Percentiles rank a stretch among this genome's conserved stretches.
phyloP scores from a whole-genome alignment of 1,140 invertebrate genomes.

The Drosophila arawakana region DNA sequence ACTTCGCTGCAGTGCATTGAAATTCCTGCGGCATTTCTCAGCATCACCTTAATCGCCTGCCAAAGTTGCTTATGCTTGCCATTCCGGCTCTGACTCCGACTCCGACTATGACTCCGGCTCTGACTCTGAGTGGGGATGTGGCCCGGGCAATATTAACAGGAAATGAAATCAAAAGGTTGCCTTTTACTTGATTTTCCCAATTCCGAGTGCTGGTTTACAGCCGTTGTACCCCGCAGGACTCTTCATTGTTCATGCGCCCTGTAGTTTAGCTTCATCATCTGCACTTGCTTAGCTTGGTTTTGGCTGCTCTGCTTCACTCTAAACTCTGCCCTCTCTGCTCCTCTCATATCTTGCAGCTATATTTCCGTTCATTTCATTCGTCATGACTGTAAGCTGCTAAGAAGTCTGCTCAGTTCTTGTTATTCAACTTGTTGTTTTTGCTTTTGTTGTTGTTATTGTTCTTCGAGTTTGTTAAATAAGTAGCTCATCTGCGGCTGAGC shows the following conservation, averaged over 20 bases:
- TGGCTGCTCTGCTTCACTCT: slow-evolving; percentile 8
- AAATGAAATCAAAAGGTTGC: slow-evolving; percentile 82
- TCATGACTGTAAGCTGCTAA: slow-evolving; percentile 47
- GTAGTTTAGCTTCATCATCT: slow-evolving; percentile 80
- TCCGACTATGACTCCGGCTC: not conserved
- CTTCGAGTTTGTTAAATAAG: slow-evolving; percentile 62
- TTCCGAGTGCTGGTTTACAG: slow-evolving; percentile 45
- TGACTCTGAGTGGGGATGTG: slow-evolving; percentile 8
- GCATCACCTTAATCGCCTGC: slow-evolving; percentile 82
- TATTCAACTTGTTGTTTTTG: not conserved
- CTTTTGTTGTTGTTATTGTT: slow-evolving; percentile 24
- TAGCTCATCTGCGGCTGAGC: slow-evolving; percentile 81
- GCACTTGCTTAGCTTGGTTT: slow-evolving; percentile 60
- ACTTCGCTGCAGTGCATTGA: slow-evolving; percentile 62
- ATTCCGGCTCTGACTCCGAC: slow-evolving; percentile 26
- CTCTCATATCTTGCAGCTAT: slow-evolving; percentile 29
- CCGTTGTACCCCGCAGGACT: not conserved
- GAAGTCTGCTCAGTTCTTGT: slow-evolving; percentile 28
- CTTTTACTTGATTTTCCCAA: slow-evolving; percentile 80
- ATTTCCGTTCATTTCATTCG: slow-evolving; percentile 73
- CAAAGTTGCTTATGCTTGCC: slow-evolving; percentile 79
- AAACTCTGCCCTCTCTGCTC: no score
- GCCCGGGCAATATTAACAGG: slow-evolving; percentile 76
- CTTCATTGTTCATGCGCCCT: slow-evolving; percentile 66
- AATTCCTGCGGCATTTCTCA: slow-evolving; percentile 75